Evolutionary conservation across 2,888 invertebrate genomes (phyloP).

Genomic region (Noctua janthina): DNA sequence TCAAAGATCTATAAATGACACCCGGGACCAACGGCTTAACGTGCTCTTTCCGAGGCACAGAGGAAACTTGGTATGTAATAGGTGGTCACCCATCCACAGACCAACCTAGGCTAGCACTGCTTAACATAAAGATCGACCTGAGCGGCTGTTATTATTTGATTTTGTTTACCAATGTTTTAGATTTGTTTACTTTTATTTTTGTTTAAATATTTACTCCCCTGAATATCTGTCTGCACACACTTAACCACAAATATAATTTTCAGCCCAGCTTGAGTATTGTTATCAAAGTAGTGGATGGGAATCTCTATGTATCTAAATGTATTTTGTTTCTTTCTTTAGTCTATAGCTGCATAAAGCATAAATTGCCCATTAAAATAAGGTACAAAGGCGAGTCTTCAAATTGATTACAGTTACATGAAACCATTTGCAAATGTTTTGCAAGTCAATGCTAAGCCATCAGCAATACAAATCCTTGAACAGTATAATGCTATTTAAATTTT

Average conservation of each 20-base stretch:
- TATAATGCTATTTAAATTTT: slow-evolving; percentile 9
- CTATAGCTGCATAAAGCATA: not conserved
- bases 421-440: slow-evolving; percentile 17
- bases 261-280: not conserved
- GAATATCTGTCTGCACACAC: not conserved
- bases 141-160: too few species aligned
- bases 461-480: slow-evolving; percentile 16
- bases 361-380: not conserved
- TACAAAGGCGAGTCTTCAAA: slow-evolving; percentile 2
- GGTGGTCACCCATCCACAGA: too few species aligned
- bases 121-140: too few species aligned
- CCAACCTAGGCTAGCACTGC: too few species aligned
- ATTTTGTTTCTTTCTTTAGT: not conserved
- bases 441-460: not conserved
- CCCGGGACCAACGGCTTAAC: too few species aligned
- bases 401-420: slow-evolving; percentile 5
- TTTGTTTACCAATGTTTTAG: not conserved
- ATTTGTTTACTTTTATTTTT: not conserved
- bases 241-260: not conserved
- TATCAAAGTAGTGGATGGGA: not conserved
- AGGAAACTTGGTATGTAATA: too few species aligned
- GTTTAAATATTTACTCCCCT: not conserved
- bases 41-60: too few species aligned
- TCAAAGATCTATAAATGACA: too few species aligned
- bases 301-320: not conserved